Base-by-base conservation (phyloP, 2,888 invertebrate genomes). In the Catocala fraxini region DNA sequence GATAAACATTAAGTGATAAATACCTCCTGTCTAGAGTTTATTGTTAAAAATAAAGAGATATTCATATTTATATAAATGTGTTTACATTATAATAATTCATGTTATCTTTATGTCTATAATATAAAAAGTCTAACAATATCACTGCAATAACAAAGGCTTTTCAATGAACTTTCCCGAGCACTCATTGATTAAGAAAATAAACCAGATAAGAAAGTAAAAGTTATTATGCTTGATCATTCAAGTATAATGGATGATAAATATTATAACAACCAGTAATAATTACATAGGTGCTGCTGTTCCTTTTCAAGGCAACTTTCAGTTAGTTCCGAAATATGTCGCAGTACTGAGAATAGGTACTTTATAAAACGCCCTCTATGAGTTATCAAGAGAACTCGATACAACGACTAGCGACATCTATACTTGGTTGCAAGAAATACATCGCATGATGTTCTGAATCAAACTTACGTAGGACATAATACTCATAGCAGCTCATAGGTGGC, bases 11-110 rank as follows among this genome's bases (percentile, higher is more conserved):
- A 87, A 87, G 87, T 88, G 84, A 89, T 87, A 87, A 88, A 87
- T 90, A 92, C 89, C 89, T 89, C 88, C 89, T 92, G 90, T 92
- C 90, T 92, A 93, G 90, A 92, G 87, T 88, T 89, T 91, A 92
- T 89, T 92, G 92, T 93, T 92, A 89, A 81, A 83, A 90, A 91
- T 93, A 93, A 93, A 93, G 89, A 91, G 84, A 91, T 90, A 92
- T 93, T 91, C 91, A 92, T 90, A 92, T 91, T 90, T 84, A 87
- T 72, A 77, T 77, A 68, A 68, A 65, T 47, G 76, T 80, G 75
- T 84, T 85, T 83, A 62, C 33, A 73, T 79, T 76, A 46, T 9
- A 62, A 64, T 64, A 6, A 52, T 60, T 73, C 65, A 39, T 74
- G 54, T 65, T 74, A 51, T 59, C 63, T 68, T 54, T 51, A 55